A percentile compares a stretch with the other conserved stretches of the same genome.
Conservation (phyloP, 2,888 invertebrate genomes). For the Ptilodon capucinus region DNA sequence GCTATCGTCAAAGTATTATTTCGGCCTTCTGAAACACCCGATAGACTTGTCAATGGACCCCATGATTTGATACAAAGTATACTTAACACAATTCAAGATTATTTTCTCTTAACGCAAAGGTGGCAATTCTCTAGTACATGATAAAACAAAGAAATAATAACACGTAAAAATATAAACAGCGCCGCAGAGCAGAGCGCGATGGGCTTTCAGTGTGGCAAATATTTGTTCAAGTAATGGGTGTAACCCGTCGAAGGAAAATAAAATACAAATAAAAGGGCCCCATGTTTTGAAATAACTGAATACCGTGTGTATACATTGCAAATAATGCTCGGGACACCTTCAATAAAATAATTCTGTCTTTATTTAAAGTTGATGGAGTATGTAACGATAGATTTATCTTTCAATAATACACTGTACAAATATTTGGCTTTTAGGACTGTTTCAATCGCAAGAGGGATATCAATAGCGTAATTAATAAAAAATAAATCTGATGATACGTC, state of each 20-base stretch:
- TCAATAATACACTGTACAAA: background rate
- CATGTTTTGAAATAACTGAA: slow-evolving; percentile 47
- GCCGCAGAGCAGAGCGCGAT: slow-evolving; percentile 28
- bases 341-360: slow-evolving; percentile 15
- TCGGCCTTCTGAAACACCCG: too few relatives aligned
- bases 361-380: background rate
- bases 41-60: too few relatives aligned
- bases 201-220: slow-evolving; percentile 61
- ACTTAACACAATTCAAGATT: too few relatives aligned
- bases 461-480: too few relatives aligned
- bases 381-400: background rate
- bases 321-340: slow-evolving; percentile 26
- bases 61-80: too few relatives aligned
- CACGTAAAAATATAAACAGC: slow-evolving; percentile 48
- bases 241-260: slow-evolving; percentile 46
- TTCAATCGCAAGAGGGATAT: too few relatives aligned
- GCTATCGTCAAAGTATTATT: too few relatives aligned
- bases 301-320: slow-evolving; percentile 21
- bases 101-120: background rate
- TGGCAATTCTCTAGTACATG: slow-evolving; percentile 6
- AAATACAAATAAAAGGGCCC: slow-evolving; percentile 45
- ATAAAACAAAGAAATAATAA: slow-evolving; percentile 40
- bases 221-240: slow-evolving; percentile 65
- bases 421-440: too few relatives aligned
- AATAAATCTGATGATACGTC: too few relatives aligned